Percentiles rank a stretch among this genome's conserved stretches.
Conservation (phyloP, 2,888 invertebrate genomes). For the Antheraea assamensis region DNA sequence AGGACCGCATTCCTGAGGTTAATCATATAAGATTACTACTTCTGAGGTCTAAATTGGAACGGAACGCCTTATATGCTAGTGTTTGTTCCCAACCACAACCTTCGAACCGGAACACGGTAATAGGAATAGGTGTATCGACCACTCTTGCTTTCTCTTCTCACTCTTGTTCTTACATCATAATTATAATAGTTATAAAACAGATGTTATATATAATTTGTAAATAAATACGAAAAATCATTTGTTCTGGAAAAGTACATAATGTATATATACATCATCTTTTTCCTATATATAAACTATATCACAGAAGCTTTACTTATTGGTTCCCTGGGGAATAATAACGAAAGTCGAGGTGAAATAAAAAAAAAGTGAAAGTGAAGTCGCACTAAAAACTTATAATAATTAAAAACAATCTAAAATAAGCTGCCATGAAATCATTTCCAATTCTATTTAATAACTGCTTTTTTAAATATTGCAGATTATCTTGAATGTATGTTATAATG, state of each 20-base stretch:
- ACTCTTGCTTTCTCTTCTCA: neutral
- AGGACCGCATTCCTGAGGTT: too few relatives aligned
- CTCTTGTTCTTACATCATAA: neutral
- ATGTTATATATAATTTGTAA: neutral
- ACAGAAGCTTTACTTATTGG: constrained; percentile 22
- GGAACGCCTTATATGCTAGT: too few relatives aligned
- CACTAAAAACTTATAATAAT: constrained; percentile 23
- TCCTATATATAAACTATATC: constrained; percentile 23
- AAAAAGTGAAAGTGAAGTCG: constrained; percentile 18
- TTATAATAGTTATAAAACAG: neutral
- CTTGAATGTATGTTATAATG: neutral
- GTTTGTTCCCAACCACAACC: too few relatives aligned
- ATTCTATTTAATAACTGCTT: constrained; percentile 22
- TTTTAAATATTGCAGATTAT: neutral
- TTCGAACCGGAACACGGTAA: too few relatives aligned
- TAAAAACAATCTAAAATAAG: constrained; percentile 24
- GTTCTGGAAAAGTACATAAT: constrained; percentile 16
- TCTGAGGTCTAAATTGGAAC: too few relatives aligned
- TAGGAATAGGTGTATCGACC: too few relatives aligned
- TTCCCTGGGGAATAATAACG: constrained; percentile 24
- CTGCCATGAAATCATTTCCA: constrained; percentile 23
- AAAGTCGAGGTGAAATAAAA: constrained; percentile 25
- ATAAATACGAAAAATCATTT: neutral
- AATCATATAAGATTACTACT: too few relatives aligned
- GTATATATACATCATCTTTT: constrained; percentile 14